Base-by-base conservation (phyloP, 2,797 vertebrate species). In the Numenius phaeopus region DNA sequence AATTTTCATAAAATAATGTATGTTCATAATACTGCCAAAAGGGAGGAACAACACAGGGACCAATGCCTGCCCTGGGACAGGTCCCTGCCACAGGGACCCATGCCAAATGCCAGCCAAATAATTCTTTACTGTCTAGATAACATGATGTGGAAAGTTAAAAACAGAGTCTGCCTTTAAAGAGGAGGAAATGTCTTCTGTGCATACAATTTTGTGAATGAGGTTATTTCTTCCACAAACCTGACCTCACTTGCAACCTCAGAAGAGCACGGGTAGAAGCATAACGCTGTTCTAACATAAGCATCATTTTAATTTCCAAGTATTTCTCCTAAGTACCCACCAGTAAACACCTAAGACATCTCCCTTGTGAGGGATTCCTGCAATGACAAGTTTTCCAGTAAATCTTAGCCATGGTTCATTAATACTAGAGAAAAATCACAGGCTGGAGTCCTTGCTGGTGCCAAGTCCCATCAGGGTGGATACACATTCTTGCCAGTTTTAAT, bases 381-480 rank as follows among this genome's bases (percentile, higher is more conserved):
- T 22, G 32, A 87, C 52, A 73, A 54, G 29, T 10, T 8, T 78
- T 58, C 65, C 40, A 57, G 24, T 46, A 65, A 75, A 52, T 17
- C 42, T 71, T 37, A 30, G 62, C 30, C 66, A 15, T 0, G 1
- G 8, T 47, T 86, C 82, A 32, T 30, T 47, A 75, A 29, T 16
- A 47, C 39, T 9, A n/a, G 20, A 62, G 44, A 76, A 42, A 65
- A 44, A 59, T n/a, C 64, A 22, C 29, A 44, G 37, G 50, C 49
- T 37, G 55, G 20, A 18, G 39, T 27, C 32, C 52, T 50, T 14
- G 3, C 3, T 47, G 73, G 39, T 80, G 64, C 64, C 27, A 12
- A 57, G 42, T 24, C 34, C 23, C 52, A 64, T 49, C 72, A 32
- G 0, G 0, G 52, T 8, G 14, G 19, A 24, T 22, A n/a, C 2